These are phyloP conservation scores for Rhopilema esculentum DNA, from an alignment of 30 jellyfish, hydroid and myxozoan species.

Conservation along the genomic window DNA sequence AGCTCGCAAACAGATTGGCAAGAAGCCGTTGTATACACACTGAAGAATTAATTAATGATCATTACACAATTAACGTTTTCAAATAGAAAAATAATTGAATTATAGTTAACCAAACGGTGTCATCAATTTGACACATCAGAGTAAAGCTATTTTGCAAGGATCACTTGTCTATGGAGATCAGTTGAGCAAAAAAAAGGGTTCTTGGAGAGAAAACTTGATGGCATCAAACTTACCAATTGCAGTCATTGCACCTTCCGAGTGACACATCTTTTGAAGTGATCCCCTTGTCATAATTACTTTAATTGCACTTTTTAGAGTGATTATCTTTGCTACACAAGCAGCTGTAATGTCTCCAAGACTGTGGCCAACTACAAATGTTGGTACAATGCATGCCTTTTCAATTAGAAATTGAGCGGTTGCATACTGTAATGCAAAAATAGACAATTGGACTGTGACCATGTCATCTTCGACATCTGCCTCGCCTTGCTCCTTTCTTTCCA, in stretches of 20 bases:
- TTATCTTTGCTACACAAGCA: constrained; percentile 49
- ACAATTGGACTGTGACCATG: constrained; percentile 26
- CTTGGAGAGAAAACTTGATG: no score
- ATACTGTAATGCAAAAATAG: constrained; percentile 52
- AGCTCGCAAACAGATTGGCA: no score
- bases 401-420: constrained; percentile 47
- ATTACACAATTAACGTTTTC: no score
- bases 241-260: constrained; percentile 46
- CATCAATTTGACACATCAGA: no score
- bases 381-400: constrained; percentile 13
- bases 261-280: constrained; percentile 33
- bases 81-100: no score
- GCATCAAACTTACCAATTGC: constrained; percentile 68
- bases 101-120: no score
- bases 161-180: no score
- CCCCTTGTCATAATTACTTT: constrained; percentile 38
- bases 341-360: constrained; percentile 72
- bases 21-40: no score
- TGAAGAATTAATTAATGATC: no score
- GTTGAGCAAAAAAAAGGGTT: not conserved
- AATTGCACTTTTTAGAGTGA: constrained; percentile 33
- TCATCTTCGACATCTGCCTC: not conserved
- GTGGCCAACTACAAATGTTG: constrained; percentile 51
- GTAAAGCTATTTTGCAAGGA: no score
- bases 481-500: not conserved